Evolutionary conservation across 2,113 vertebrate genomes (phyloP).

Genomic region (Bujurquina vittata): DNA sequence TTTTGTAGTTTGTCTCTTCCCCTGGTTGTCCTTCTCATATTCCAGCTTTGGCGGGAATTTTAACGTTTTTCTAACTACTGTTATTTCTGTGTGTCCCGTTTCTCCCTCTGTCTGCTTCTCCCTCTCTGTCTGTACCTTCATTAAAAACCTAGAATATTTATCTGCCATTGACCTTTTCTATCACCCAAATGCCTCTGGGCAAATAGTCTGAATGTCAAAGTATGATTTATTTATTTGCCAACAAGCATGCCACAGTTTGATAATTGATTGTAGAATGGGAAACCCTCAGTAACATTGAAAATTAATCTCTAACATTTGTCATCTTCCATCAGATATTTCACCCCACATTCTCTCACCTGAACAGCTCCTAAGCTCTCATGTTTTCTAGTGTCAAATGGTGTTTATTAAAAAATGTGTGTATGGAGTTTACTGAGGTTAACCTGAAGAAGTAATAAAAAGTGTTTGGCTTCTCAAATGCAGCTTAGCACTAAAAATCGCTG

Average conservation of each 20-base stretch:
- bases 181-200: slow-evolving; percentile 29
- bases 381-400: slow-evolving; percentile 25
- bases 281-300: slow-evolving; percentile 30
- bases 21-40: not conserved
- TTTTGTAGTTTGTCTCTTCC: not conserved
- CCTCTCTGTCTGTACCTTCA: slow-evolving; percentile 45
- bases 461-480: slow-evolving; percentile 49
- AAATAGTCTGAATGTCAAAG: slow-evolving; percentile 41
- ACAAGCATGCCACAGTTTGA: slow-evolving; percentile 44
- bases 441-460: not conserved
- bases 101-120: slow-evolving; percentile 42
- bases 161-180: slow-evolving; percentile 34
- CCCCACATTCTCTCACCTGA: slow-evolving; percentile 21
- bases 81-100: slow-evolving; percentile 59
- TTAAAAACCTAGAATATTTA: slow-evolving; percentile 43
- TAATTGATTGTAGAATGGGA: slow-evolving; percentile 9
- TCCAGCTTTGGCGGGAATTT: not conserved
- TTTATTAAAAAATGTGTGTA: not conserved
- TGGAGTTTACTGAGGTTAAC: not conserved
- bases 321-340: slow-evolving; percentile 26
- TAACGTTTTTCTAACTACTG: slow-evolving; percentile 42
- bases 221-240: not conserved
- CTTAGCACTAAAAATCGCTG: not conserved
- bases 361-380: slow-evolving; percentile 1
- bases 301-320: slow-evolving; percentile 28